Base-by-base conservation (phyloP, 1,140 invertebrate species). In the Zaprionus inermis region DNA sequence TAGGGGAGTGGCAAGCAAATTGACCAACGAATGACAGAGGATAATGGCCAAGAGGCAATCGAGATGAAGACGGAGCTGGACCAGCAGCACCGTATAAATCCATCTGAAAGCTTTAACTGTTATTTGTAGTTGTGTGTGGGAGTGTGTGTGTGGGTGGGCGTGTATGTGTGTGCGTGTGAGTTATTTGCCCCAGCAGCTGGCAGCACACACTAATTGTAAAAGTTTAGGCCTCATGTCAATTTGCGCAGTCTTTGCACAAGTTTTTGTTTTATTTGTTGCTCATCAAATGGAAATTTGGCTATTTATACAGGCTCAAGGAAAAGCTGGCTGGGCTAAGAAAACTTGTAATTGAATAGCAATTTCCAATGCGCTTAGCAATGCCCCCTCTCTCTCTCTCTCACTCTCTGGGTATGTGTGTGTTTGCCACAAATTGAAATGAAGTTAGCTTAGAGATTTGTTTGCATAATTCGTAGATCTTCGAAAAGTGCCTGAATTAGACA, bases 281-380 rank as follows among this genome's bases (percentile, higher is more conserved):
- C 44, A 69, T 69, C 57, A 60, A 69, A 69, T 69, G 32, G 67
- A 60, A 70, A 70, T 70, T 72, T 66, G 64, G 57, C 72, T 86
- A 79, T 85, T 86, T 86, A 76, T 81, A 85, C 78, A 44, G 67
- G 52, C 60, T 72, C 64, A 44, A 58, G 51, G 65, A n/a, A 73
- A 81, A 72, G 74, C 65, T 68, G 54, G 3, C 24, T 24, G 11
- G 36, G 6, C 5, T 16, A 44, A 16, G 38, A 22, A 86, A 86
- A 82, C 79, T 88, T 88, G 57, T 88, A 85, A 83, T 83, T 83
- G 80, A 82, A 85, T 88, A 76, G 76, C 76, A 57, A 72, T 81
- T 72, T 58, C 24, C 46, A 78, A 60, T 30, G 44, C 7, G 34
- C 36, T 14, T 34, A 34, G 18, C 16, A 32, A 5, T 57, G 55